Conservation (phyloP, 2,888 invertebrate genomes). For the Platypus cylindrus region DNA sequence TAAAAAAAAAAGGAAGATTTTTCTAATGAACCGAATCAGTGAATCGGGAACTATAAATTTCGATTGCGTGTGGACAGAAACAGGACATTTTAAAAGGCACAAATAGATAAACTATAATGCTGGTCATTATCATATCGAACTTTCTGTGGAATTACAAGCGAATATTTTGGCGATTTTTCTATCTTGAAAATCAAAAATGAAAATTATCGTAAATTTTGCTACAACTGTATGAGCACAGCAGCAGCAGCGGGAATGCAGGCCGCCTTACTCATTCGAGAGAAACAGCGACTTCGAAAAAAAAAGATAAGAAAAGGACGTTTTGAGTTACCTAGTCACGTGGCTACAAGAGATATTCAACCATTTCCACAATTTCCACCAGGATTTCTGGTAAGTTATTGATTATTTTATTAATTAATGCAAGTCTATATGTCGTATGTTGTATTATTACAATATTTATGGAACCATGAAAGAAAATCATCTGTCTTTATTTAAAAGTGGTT, state of each 20-base stretch:
- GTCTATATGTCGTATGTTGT: not conserved
- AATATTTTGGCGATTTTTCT: no score
- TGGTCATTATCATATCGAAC: no score
- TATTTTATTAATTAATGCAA: not conserved
- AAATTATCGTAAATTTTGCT: conserved; percentile 3
- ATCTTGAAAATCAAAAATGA: no score
- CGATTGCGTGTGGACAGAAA: no score
- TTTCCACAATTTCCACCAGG: conserved; percentile 76
- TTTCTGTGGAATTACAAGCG: no score
- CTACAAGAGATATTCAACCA: conserved; percentile 75
- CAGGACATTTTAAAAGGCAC: no score
- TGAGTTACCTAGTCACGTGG: conserved; percentile 77
- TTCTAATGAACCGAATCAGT: no score
- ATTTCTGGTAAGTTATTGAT: conserved; percentile 30
- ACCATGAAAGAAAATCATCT: not conserved
- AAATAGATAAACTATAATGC: no score
- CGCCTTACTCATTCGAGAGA: conserved; percentile 83
- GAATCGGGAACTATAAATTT: no score
- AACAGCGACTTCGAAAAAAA: conserved; percentile 76
- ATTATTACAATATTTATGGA: no score
- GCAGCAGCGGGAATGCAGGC: conserved; percentile 72
- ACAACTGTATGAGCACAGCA: conserved; percentile 35
- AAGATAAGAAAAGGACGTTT: conserved; percentile 60
- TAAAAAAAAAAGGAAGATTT: no score
- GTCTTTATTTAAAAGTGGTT: not conserved